A percentile compares a stretch with the other conserved stretches of the same genome.
phyloP scores from a whole-genome alignment of 2,113 vertebrate genomes.

The Recurvirostra avosetta region DNA sequence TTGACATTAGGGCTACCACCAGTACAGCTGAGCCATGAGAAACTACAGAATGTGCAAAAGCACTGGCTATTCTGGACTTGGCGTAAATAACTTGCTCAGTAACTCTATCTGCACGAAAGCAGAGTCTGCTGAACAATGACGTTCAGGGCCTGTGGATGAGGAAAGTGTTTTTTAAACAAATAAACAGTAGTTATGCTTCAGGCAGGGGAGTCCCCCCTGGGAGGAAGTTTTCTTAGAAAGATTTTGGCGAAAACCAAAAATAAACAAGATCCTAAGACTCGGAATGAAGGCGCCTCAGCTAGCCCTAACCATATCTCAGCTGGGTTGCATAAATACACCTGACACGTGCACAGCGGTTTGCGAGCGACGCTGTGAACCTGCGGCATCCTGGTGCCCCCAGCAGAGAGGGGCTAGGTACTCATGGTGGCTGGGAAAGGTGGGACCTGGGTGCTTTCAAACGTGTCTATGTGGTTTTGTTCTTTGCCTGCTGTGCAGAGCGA shows the following conservation, averaged over 20 bases:
- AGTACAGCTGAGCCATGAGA: conserved; percentile 25
- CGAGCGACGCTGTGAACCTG: background rate
- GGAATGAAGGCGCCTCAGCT: background rate
- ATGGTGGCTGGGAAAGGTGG: background rate
- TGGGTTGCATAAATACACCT: background rate
- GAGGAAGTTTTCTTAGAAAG: background rate
- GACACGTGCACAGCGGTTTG: accelerated
- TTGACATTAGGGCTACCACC: background rate
- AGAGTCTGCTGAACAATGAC: background rate
- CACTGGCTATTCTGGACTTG: background rate
- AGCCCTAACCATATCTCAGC: background rate
- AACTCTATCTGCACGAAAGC: background rate
- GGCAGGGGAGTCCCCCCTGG: background rate
- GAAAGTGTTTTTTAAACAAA: background rate
- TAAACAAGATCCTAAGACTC: background rate
- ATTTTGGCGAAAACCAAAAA: background rate
- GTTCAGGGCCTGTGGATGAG: background rate
- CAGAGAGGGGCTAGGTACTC: background rate
- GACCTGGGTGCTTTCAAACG: background rate
- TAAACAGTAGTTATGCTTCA: background rate
- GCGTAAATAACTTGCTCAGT: conserved; percentile 3
- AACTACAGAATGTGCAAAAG: background rate
- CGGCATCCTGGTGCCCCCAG: background rate
- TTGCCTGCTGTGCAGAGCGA: background rate
- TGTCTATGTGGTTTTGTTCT: background rate